These are phyloP conservation scores for Buathra laborator DNA, from an alignment of 2,888 invertebrate genomes.

Conservation along the genomic window DNA sequence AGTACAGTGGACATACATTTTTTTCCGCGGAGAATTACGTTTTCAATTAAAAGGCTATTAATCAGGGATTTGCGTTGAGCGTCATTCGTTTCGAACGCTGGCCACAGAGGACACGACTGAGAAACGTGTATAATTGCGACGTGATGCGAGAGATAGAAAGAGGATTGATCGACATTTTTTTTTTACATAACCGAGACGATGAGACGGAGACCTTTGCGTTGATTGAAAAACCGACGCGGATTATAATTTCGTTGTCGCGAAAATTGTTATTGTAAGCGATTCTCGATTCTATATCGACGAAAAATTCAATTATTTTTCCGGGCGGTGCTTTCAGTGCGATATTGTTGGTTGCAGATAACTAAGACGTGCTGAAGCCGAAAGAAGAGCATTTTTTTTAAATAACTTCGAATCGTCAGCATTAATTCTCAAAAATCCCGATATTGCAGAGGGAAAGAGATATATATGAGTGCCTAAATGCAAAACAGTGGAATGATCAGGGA, in stretches of 20 bases:
- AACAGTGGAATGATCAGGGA: no score
- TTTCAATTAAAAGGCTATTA: constrained; percentile 68
- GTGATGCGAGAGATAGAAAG: background rate
- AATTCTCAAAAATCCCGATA: no score
- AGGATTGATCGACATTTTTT: constrained; percentile 62
- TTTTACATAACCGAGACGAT: constrained; percentile 11
- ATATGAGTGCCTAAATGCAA: no score
- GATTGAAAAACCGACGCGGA: constrained; percentile 62
- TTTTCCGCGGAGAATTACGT: constrained; percentile 44
- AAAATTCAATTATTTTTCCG: background rate
- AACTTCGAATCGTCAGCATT: no score
- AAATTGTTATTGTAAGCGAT: constrained; percentile 57
- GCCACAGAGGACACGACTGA: background rate
- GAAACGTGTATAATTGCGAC: constrained; percentile 46
- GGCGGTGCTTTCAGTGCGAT: no score
- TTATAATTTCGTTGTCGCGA: constrained; percentile 57
- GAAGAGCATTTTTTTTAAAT: no score
- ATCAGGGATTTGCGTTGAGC: constrained; percentile 60
- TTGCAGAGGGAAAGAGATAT: no score
- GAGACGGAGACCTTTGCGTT: constrained; percentile 32
- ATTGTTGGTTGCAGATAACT: no score
- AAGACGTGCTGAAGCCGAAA: no score
- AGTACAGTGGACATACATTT: constrained; percentile 4
- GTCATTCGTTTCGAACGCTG: constrained; percentile 16
- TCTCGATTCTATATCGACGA: background rate